Percentiles rank a stretch among this genome's conserved stretches.
Conservation (phyloP, 2,113 vertebrate genomes). For the Peromyscus polionotus region DNA sequence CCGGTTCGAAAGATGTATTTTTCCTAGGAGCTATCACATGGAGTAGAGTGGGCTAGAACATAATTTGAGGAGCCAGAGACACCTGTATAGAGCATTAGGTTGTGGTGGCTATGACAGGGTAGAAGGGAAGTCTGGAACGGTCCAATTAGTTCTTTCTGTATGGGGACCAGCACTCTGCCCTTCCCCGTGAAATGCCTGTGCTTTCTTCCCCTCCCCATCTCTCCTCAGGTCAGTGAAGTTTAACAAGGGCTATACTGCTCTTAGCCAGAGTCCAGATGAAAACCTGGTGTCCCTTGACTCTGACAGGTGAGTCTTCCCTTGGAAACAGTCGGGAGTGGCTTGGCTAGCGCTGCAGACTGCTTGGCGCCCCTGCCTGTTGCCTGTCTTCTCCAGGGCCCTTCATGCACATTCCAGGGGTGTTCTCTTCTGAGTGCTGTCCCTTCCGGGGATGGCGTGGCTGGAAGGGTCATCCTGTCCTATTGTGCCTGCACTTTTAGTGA, state of each 20-base stretch:
- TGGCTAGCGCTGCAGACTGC: not conserved
- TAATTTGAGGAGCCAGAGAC: not conserved
- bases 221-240: conserved; percentile 91
- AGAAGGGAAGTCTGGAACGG: not conserved
- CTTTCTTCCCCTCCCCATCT: not conserved
- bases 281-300: conserved; percentile 94
- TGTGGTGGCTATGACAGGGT: not conserved
- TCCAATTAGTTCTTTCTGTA: not conserved
- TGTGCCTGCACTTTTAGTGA: not conserved
- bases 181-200: not conserved
- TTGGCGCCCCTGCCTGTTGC: conserved; percentile 35
- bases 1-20: not conserved
- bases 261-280: conserved; percentile 95
- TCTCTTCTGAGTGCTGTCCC: not conserved
- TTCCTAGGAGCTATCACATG: not conserved
- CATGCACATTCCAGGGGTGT: not conserved
- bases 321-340: not conserved
- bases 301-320: conserved; percentile 91
- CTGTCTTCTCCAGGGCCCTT: not conserved
- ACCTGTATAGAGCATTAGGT: not conserved
- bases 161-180: not conserved
- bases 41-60: not conserved
- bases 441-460: not conserved
- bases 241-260: conserved; percentile 94
- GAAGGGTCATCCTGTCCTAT: not conserved